Base-by-base conservation (phyloP, 53 echinoderm and acorn worm genomes). In the Stichopus horrens region DNA sequence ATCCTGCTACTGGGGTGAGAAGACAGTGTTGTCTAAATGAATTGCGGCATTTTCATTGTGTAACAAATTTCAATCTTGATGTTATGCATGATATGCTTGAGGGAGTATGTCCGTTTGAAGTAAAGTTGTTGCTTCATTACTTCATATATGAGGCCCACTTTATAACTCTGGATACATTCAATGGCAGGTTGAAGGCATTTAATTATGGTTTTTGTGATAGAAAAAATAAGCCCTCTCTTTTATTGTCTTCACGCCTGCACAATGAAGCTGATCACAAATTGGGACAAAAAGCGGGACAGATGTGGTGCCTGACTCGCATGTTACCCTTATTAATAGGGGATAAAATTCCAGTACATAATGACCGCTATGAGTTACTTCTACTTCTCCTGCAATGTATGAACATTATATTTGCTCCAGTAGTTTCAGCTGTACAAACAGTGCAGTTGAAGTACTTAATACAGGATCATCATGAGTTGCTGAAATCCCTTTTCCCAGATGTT, bases 41-140 rank as follows among this genome's bases (percentile, higher is more conserved):
- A 58, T 55, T 90, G 76, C 73, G 89, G 20, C 53, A 83, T 56
- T 93, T 95, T 67, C 95, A 95, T 82, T 60, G 83, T 76, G 88
- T 87, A 0, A 88, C 73, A 21, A 91, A 89, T 52, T 89, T 60
- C 37, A 90, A 89, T 22, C 79, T 90, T 53, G 95, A 93, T 77
- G 20, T 89, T 0, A 93, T 95, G 95, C 95, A 94, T 90, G 94
- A 90, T 67, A 51, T 92, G 55, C 75, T 89, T 22, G 95, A 95
- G 59, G 91, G 92, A 19, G 86, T 95, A 10, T 90, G 79, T 54
- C 92, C 93, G 0, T 92, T 74, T 91, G 93, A 95, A 79, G 84
- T 95, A 13, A 92, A 92, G 19, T 71, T 92, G 16, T 60, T 91
- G 8, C 89, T 93, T 14, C 76, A 87, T 11, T 83, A 89, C 11